Conservation (phyloP, 2,888 invertebrate species). For the Eupithecia subfuscata region DNA sequence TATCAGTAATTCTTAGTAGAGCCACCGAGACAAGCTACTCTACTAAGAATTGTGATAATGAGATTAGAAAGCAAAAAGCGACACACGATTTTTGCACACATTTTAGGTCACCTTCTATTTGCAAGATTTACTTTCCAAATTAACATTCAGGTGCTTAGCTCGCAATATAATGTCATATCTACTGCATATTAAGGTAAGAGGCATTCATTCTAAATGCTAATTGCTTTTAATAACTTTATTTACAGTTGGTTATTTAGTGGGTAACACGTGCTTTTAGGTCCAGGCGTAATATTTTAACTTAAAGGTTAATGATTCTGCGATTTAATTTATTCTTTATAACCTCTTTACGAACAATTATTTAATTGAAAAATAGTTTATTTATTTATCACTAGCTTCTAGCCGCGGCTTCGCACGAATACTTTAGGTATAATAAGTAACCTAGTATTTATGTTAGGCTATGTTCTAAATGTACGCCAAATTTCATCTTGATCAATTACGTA, state of each 20-base stretch:
- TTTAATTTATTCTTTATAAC: not conserved
- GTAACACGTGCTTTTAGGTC: not conserved
- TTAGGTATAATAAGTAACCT: no score
- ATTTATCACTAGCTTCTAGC: no score
- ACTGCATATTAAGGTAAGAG: not conserved
- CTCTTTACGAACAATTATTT: no score
- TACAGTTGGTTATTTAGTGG: not conserved
- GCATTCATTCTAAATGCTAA: not conserved
- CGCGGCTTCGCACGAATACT: no score
- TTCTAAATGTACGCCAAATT: no score
- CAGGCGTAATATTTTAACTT: no score
- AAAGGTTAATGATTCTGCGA: not conserved
- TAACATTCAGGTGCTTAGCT: slow-evolving; percentile 5
- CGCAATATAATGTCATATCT: not conserved
- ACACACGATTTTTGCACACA: slow-evolving; percentile 18
- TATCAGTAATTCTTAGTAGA: not conserved
- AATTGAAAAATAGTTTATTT: no score
- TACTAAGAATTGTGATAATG: not conserved
- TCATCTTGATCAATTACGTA: no score
- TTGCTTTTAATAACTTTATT: not conserved
- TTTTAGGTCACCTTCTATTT: slow-evolving; percentile 27
- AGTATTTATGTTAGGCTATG: no score
- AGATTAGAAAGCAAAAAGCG: slow-evolving; percentile 25
- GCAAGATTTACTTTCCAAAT: slow-evolving; percentile 22
- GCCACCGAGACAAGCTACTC: not conserved